Percentiles rank a stretch among this genome's conserved stretches.
Conservation (phyloP, 2,888 invertebrate species). For the Agrotis puta region DNA sequence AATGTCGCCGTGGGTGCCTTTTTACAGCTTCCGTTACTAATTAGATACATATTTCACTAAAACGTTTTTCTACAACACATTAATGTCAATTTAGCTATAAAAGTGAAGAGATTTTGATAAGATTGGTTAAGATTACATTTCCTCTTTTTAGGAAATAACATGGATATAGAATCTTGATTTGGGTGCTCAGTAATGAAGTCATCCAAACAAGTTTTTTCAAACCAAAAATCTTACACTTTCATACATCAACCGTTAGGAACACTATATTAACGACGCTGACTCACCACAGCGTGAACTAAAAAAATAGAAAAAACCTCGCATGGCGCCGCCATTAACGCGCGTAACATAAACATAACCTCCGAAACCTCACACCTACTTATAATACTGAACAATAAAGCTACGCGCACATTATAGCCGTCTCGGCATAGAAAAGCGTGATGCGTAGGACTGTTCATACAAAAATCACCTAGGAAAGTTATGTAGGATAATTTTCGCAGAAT, state of each 20-base stretch:
- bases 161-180: not conserved
- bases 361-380: slow-evolving; percentile 45
- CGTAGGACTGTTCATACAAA: not conserved
- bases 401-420: not conserved
- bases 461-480: not conserved
- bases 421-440: not conserved
- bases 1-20: slow-evolving; percentile 23
- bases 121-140: slow-evolving; percentile 4
- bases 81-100: slow-evolving; percentile 19
- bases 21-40: slow-evolving; percentile 44
- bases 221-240: slow-evolving; percentile 35
- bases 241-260: slow-evolving; percentile 30
- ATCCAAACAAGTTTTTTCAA: slow-evolving; percentile 14
- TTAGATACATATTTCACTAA: not conserved
- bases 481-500: not conserved
- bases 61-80: slow-evolving; percentile 4
- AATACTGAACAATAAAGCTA: slow-evolving; percentile 41
- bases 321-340: slow-evolving; percentile 42
- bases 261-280: slow-evolving; percentile 38
- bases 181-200: slow-evolving; percentile 27
- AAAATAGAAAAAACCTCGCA: slow-evolving; percentile 7
- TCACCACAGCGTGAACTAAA: slow-evolving; percentile 31
- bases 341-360: slow-evolving; percentile 44
- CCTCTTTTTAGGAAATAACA: not conserved
- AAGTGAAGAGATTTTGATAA: slow-evolving; percentile 19